Evolutionary conservation across 2,888 invertebrate species (phyloP), one percentile per base, ranked within the genome.

Genomic region (Polydrusus tereticollis): DNA sequence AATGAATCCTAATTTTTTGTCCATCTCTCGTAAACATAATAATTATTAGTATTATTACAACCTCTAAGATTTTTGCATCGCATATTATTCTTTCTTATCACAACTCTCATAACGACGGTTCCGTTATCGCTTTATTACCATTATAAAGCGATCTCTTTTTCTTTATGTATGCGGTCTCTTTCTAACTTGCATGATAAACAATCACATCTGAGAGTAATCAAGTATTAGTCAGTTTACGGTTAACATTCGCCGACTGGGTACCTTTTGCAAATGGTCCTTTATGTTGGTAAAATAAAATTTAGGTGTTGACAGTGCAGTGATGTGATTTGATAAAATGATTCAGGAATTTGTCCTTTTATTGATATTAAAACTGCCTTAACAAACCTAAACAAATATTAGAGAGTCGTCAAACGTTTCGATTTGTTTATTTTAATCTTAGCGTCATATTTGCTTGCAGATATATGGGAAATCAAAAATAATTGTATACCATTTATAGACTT

Each of bases 171-270:
- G 45, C 2, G 38, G 14, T 55, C 38, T 62, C 63, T 57, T 29
- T 69, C 69, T 69, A 69, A 45, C 43, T 20, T 60, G 63, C 36
- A 63, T 69, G 45, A 69, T 69, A 69, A 69, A 69, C 62, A 62
- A 69, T 69, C 69, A 57, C 69, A 58, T 63, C 69, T 63, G 36
- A 62, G 43, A 69, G 69, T 36, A 69, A 69, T 69, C 63, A 63
- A 47, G 52, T 50, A 33, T 62, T 43, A 63, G 57, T 69, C 63
- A 57, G 69, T 69, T 57, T 63, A 45, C 33, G 63, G 57, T 57
- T 69, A 43, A 63, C 55, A 65, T n/a, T n/a, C n/a, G 65, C 57
- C 52, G 29, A 36, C 59, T 60, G 71, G 71, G 71, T 55, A 29
- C 66, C 43, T 71, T 71, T 65, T 52, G 55, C 18, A 41, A 29